Conservation (phyloP, 2,113 vertebrate genomes). For the Heterochromis multidens region DNA sequence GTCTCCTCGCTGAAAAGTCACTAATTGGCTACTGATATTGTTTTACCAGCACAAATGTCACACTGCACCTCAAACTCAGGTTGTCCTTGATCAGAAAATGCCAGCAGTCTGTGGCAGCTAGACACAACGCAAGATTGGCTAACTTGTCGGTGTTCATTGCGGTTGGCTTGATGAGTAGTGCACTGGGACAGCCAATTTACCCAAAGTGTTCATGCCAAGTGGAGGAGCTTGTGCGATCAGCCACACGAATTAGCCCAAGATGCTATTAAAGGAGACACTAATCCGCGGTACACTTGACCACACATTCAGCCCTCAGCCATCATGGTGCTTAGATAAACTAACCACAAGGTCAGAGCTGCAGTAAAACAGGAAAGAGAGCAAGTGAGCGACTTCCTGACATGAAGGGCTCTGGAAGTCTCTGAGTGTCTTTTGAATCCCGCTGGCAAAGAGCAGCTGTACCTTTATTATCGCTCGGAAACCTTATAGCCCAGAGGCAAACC, state of each 20-base stretch:
- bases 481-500: slow-evolving; percentile 14
- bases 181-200: slow-evolving; percentile 36
- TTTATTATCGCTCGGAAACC: slow-evolving; percentile 17
- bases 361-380: slow-evolving; percentile 6
- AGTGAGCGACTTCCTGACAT: slow-evolving; percentile 13
- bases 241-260: slow-evolving; percentile 60
- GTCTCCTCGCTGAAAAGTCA: neutral
- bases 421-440: neutral
- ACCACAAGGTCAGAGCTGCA: slow-evolving; percentile 53
- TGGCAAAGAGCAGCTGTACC: neutral
- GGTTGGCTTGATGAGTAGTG: slow-evolving; percentile 35
- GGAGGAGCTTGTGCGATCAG: slow-evolving; percentile 48
- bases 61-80: neutral
- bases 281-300: slow-evolving; percentile 65
- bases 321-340: slow-evolving; percentile 41
- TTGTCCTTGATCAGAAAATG: neutral
- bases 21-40: neutral
- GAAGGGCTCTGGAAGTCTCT: neutral
- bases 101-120: neutral
- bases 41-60: neutral
- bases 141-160: slow-evolving; percentile 16
- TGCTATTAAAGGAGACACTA: slow-evolving; percentile 67
- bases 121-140: neutral
- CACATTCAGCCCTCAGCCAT: slow-evolving; percentile 46
- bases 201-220: slow-evolving; percentile 49